Evolutionary conservation across 2,888 invertebrate genomes (phyloP), one percentile per base, ranked within the genome.

Genomic region (Epsilonema sp.): DNA sequence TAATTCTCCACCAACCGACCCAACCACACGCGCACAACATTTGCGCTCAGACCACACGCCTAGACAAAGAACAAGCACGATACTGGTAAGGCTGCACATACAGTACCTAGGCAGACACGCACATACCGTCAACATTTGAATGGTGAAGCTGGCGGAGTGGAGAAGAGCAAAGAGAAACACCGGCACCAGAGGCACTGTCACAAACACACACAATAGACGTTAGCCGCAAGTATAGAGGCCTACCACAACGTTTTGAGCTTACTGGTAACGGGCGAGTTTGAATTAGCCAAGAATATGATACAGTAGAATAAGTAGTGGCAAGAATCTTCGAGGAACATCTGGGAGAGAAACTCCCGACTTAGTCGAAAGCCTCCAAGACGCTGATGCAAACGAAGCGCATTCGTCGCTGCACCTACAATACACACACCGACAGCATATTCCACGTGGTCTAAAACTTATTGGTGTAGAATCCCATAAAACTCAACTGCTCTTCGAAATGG

Each of bases 291-390:
- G 68, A 97, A 97, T 63, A 94, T 84, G 56, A 90, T 71, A 41
- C 89, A 85, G 69, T 82, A 97, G 71, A 94, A 79, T 54, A 97
- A 73, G 64, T 97, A 97, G 67, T 97, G 97, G 53, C 85, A 89
- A 58, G 89, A 87, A 56, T 74, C 73, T 68, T 97, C 94, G 23
- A 79, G 67, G 58, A 86, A 73, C 55, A 94, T 71, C 44, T 75
- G 70, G 5, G 77, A 75, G 50, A 92, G 69, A 68, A 89, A 94
- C 65, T 83, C 81, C 52, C 82, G 73, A 26, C 77, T 81, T 47
- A 92, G 71, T 52, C 77, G 73, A 40, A 62, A 54, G 46, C 61
- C 60, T 21, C 89, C 87, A 56, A 94, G 72, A 51, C 94, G 75
- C 68, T 97, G 92, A 70, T 94, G 92, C 55, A 97, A 73, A 49